These are phyloP conservation scores for Yponomeuta cagnagella DNA, from an alignment of 2,888 invertebrate genomes.

Conservation along the genomic window DNA sequence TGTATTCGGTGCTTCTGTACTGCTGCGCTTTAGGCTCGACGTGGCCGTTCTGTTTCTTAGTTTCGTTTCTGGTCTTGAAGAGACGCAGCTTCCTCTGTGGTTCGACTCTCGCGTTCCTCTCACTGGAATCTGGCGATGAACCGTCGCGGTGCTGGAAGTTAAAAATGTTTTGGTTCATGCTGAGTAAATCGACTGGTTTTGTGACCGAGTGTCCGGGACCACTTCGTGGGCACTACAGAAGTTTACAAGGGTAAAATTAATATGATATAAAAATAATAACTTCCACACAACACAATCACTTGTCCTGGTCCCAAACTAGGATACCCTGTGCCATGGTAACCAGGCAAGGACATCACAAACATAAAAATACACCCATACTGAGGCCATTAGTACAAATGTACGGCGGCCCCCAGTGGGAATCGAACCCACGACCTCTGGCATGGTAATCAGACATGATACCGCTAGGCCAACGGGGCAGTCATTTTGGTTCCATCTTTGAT, in stretches of 20 bases:
- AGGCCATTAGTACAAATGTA: no score
- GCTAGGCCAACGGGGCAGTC: no score
- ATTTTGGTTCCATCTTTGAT: no score
- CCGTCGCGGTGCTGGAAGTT: slow-evolving; percentile 60
- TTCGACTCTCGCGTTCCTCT: slow-evolving; percentile 66
- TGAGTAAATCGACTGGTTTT: neutral
- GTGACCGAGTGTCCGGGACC: neutral
- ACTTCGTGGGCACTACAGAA: neutral
- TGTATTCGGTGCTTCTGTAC: slow-evolving; percentile 53
- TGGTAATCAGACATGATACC: no score
- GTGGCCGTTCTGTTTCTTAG: slow-evolving; percentile 71
- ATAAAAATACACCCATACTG: no score
- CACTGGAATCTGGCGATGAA: slow-evolving; percentile 77
- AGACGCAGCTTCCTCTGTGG: slow-evolving; percentile 77
- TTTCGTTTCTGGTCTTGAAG: slow-evolving; percentile 85
- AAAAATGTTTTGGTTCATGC: neutral
- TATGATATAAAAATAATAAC: no score
- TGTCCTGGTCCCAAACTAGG: no score
- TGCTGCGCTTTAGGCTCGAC: slow-evolving; percentile 43
- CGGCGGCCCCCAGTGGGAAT: no score
- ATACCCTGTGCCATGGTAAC: no score
- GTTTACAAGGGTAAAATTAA: neutral
- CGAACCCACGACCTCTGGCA: no score
- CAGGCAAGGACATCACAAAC: no score
- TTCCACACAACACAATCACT: no score